Base-by-base conservation (phyloP, 2,888 invertebrate genomes). In the Venusia cambrica region DNA sequence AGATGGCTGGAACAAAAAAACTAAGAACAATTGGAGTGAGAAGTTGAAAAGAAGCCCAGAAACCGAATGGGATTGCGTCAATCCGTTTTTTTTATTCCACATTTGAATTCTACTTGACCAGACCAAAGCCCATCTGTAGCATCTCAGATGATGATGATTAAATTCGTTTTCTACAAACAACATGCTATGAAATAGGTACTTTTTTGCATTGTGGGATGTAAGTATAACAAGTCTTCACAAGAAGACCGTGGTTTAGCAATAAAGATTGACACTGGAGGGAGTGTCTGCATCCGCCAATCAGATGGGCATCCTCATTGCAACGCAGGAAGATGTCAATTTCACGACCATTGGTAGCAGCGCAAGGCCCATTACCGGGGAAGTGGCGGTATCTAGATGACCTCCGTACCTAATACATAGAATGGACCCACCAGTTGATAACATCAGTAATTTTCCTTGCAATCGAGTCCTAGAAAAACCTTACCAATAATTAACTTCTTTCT, bases 281-380 rank as follows among this genome's bases (percentile, higher is more conserved):
- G 56, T 57, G 61, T 62, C 57, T 54, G 45, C 68, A 61, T 71
- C 73, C 71, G 72, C 73, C 81, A 81, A 80, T 81, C 61, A 69
- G 42, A 57, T 56, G 55, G 37, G 70, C 81, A 73, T 84, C 84
- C 84, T 84, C 71, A 83, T 83, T 83, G 72, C 57, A 47, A 31
- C 39, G 75, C 39, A 66, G 80, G 81, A 80, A 73, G 74, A 61
- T 48, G 50, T 34, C 66, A 71, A 75, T 74, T 70, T 27, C 26
- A 12, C 33, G 37, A 18, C 25, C 30, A 33, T 29, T 30, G 39
- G 28, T 14, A 31, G 36, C 30, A 19, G 34, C 13, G 25, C 20
- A 21, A 8, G 36, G 4, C 32, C 13, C 9, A 25, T 16, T 29
- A 27, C 28, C 1, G 14, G 26, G 30, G 21, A 30, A 29, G 34